A percentile compares a stretch with the other conserved stretches of the same genome.
Evolutionary conservation across 2,113 vertebrate genomes (phyloP).

Genomic region (Amphilophus citrinellus): DNA sequence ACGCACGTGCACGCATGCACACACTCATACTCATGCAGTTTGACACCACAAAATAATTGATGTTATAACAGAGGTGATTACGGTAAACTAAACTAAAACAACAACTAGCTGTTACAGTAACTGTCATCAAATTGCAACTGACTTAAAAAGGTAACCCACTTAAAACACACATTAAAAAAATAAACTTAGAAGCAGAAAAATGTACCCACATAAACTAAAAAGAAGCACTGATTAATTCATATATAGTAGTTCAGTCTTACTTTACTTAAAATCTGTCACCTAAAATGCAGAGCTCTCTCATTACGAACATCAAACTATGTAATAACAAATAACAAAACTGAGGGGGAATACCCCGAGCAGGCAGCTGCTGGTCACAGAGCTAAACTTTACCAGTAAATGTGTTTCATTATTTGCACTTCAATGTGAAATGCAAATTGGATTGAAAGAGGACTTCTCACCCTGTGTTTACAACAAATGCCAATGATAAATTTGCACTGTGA

Average conservation of each 20-base stretch:
- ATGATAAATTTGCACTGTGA: constrained; percentile 7
- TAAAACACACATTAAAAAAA: neutral
- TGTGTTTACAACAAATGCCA: neutral
- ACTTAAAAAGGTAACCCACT: neutral
- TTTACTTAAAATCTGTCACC: neutral
- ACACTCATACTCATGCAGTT: neutral
- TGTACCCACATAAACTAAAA: no score
- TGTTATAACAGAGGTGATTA: neutral
- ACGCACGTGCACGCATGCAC: neutral
- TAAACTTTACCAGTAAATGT: constrained; percentile 24
- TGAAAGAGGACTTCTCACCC: constrained; percentile 13
- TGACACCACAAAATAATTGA: neutral
- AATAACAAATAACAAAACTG: neutral
- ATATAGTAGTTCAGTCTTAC: neutral
- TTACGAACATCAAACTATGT: neutral
- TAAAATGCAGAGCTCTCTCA: neutral
- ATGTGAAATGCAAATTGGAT: constrained; percentile 46
- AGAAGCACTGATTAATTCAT: neutral
- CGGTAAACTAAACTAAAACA: constrained; percentile 35
- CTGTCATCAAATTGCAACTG: neutral
- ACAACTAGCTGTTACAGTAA: neutral
- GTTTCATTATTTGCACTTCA: neutral
- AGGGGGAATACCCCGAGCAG: constrained; percentile 16
- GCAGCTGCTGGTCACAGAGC: constrained; percentile 30
- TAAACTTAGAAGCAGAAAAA: neutral